These are phyloP conservation scores for Engraulis encrasicolus DNA, from an alignment of 2,113 vertebrate genomes.

Conservation along the genomic window DNA sequence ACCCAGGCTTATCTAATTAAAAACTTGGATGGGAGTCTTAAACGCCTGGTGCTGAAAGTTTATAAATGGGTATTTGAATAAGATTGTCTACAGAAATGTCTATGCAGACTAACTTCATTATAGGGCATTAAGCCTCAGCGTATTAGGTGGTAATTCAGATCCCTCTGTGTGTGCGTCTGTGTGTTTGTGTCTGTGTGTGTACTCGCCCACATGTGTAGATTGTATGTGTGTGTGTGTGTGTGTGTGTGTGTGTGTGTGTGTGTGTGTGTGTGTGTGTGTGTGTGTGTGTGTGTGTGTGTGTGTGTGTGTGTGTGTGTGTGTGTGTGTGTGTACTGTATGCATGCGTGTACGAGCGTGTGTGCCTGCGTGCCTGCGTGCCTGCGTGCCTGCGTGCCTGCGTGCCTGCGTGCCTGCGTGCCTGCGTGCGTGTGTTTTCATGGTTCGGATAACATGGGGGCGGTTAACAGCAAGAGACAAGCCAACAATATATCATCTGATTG, in stretches of 20 bases:
- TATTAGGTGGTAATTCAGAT: slow-evolving; percentile 20
- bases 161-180: not conserved
- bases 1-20: slow-evolving; percentile 9
- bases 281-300: no score
- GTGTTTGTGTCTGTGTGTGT: not conserved
- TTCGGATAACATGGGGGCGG: no score
- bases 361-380: no score
- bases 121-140: not conserved
- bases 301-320: no score
- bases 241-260: slow-evolving; percentile 4
- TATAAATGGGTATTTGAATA: not conserved
- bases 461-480: no score
- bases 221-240: not conserved
- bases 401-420: no score
- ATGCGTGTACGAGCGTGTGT: no score
- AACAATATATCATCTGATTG: no score
- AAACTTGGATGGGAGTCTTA: slow-evolving; percentile 4
- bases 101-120: not conserved
- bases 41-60: not conserved
- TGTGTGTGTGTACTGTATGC: no score
- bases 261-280: not conserved
- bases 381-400: no score
- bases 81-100: not conserved
- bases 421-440: no score
- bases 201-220: not conserved